These are phyloP conservation scores for Micrasema longulum DNA, from an alignment of 1,140 invertebrate genomes.

Conservation along the genomic window DNA sequence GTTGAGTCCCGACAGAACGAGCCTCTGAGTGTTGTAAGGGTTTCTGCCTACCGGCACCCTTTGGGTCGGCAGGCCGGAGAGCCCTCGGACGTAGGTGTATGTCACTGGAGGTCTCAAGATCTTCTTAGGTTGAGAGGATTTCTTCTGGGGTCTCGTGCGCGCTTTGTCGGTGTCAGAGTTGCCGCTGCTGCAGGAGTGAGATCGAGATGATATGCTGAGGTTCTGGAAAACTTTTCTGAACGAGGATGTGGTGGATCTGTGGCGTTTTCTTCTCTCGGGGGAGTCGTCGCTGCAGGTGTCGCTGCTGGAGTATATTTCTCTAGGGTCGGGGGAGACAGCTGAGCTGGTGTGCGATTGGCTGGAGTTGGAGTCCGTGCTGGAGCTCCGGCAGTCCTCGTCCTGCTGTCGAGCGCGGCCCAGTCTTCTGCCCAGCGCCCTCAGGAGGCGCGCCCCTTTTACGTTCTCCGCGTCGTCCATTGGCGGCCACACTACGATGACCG, in stretches of 20 bases:
- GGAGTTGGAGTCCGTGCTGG: conserved; percentile 70
- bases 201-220: conserved; percentile 72
- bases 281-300: conserved; percentile 71
- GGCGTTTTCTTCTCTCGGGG: conserved; percentile 67
- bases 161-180: conserved; percentile 52
- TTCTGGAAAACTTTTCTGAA: conserved; percentile 78
- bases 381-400: conserved; percentile 71
- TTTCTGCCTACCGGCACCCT: conserved; percentile 73
- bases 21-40: conserved; percentile 30
- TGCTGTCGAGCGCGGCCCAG: conserved; percentile 69
- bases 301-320: conserved; percentile 68
- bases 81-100: conserved; percentile 82
- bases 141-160: conserved; percentile 60
- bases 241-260: conserved; percentile 74
- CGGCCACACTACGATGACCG: conserved; percentile 65
- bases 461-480: conserved; percentile 64
- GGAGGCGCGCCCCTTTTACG: conserved; percentile 70
- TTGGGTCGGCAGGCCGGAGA: conserved; percentile 83
- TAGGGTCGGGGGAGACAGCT: conserved; percentile 57
- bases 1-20: conserved; percentile 57
- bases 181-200: conserved; percentile 69
- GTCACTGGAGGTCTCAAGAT: conserved; percentile 80
- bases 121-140: conserved; percentile 74
- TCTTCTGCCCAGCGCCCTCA: conserved; percentile 71
- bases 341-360: conserved; percentile 67